Conservation (phyloP, 2,113 vertebrate species). For the Laticauda laticaudata region DNA sequence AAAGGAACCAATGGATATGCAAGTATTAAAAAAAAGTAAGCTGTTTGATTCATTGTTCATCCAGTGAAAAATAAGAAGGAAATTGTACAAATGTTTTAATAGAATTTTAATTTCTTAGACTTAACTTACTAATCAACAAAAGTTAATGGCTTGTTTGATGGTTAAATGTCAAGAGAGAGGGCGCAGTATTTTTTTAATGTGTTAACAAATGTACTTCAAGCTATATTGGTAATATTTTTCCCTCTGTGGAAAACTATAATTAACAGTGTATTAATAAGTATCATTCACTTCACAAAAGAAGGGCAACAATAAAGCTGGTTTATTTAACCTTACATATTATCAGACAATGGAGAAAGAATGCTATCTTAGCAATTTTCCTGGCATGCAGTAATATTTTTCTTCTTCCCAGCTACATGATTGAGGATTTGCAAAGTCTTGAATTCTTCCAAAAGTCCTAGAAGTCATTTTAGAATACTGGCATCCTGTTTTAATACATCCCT, state of each 20-base stretch:
- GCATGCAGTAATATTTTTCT: not conserved
- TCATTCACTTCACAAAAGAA: slow-evolving; percentile 7
- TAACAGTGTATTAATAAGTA: slow-evolving; percentile 17
- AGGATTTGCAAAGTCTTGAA: not conserved
- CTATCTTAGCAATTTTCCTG: not conserved
- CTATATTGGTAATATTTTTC: slow-evolving; percentile 25
- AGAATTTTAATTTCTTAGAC: slow-evolving; percentile 26
- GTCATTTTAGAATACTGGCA: not conserved
- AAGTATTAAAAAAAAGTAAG: slow-evolving; percentile 8
- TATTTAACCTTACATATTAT: slow-evolving; percentile 14
- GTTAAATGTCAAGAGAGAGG: slow-evolving; percentile 44
- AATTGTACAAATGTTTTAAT: slow-evolving; percentile 13
- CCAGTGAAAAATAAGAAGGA: slow-evolving; percentile 26
- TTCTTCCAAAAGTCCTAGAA: not conserved
- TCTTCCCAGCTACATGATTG: rapidly evolving
- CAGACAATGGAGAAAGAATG: not conserved
- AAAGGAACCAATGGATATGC: not conserved
- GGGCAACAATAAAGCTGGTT: not conserved
- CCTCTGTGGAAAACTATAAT: slow-evolving; percentile 28
- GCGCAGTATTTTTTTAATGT: slow-evolving; percentile 24
- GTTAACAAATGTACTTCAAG: slow-evolving; percentile 19
- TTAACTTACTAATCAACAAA: slow-evolving; percentile 42
- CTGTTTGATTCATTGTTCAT: slow-evolving; percentile 32
- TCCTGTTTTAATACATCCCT: not conserved
- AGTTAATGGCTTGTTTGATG: slow-evolving; percentile 39